Base-by-base conservation (phyloP, 2,888 invertebrate species). In the Melinopterus prodromus region DNA sequence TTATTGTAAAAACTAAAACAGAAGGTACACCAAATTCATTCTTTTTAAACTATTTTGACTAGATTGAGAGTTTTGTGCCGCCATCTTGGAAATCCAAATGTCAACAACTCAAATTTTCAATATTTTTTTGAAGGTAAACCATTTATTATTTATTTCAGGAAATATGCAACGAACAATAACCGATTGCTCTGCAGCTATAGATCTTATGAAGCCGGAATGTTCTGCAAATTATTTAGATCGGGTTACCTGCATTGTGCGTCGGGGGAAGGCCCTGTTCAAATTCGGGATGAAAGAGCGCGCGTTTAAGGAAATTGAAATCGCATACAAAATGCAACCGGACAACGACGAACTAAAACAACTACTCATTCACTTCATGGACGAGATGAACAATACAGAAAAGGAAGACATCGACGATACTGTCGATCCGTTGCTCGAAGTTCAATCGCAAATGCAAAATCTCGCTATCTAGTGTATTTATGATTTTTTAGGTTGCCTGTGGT, bases 231-330 rank as follows among this genome's bases (percentile, higher is more conserved):
- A 93, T 0, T 90, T 91, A 37, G 92, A 94, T 84, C 91, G 97
- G 76, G 93, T 94, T 1, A 92, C 93, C 83, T 95, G 96, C 86
- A 93, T 95, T 80, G 93, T 94, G 1, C 90, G 95, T 70, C 91
- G 96, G 78, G 97, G 95, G 0, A 92, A 94, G 38, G 95, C 95
- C 0, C 91, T 96, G 7, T 93, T 93, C 80, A 91, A 94, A 79
- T 87, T 96, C 26, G 94, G 95, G 4, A 91, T 93, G 86, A 90
- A 93, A 74, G 92, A 91, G 82, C 94, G 96, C 88, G 95, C 93
- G 70, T 92, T 95, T 76, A 91, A 91, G 80, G 96, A 97, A 89
- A 92, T 96, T 89, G 93, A 94, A 87, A 93, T 93, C 6, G 96
- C 96, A 1, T 86, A 93, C 9, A 92, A 92, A 85, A 89, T 96